Base-by-base conservation (phyloP, 1,140 invertebrate genomes). In the Stenopsyche tienmushanensis region DNA sequence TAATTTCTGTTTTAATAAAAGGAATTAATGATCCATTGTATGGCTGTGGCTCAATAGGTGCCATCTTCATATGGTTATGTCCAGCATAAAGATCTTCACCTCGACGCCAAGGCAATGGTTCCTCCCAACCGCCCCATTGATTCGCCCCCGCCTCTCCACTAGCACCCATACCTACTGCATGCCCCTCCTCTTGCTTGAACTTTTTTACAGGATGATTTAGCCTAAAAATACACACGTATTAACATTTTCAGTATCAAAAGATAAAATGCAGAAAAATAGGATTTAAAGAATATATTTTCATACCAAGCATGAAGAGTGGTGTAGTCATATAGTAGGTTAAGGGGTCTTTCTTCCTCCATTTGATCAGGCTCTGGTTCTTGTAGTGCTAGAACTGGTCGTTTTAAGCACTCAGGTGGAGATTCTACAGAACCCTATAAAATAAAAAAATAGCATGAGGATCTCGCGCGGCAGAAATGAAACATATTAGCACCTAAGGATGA, bases 281-380 rank as follows among this genome's bases (percentile, higher is more conserved):
- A n/a, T n/a, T n/a, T n/a, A n/a, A n/a, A n/a, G n/a, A n/a, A n/a
- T n/a, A n/a, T n/a, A n/a, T n/a, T n/a, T n/a, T n/a, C 49, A 18
- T 73, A 92, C 92, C 93, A 96, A 17, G 88, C 89, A 75, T 93
- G 85, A 59, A 94, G 83, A 59, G 86, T 86, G 52, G 90, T 85
- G 80, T 94, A 95, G 77, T 96, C 92, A 75, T 96, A 96, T 1
- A 97, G 83, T 77, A 91, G 85, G 64, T 91, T 86, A 50, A 91
- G 84, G 50, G 88, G 86, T 70, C 90, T 87, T 74, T 92, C 89
- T 72, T 92, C 90, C 67, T 93, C 91, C 25, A 87, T 77, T 1
- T 90, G 82, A 68, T 86, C 85, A 60, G 86, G 84, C 71, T 92
- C 88, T 53, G 90, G 86, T 71, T 90, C 89, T 72, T 86, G 86